These are phyloP conservation scores for Trichomalopsis sarcophagae DNA, from an alignment of 1,140 invertebrate species.

Conservation along the genomic window DNA sequence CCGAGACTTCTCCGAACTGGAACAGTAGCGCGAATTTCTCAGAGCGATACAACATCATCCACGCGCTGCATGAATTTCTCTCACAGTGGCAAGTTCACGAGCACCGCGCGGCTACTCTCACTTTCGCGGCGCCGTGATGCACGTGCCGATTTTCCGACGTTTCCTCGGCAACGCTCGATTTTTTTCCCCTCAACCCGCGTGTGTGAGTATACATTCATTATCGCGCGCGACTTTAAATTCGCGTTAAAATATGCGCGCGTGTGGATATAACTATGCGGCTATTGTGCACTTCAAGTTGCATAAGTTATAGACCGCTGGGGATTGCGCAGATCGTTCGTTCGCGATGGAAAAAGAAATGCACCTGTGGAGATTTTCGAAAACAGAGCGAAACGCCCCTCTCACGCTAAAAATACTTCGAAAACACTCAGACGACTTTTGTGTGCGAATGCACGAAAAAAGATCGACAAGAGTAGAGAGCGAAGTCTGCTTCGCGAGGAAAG, in stretches of 20 bases:
- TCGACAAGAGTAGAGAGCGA: neutral
- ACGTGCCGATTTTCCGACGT: constrained; percentile 48
- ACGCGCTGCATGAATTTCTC: neutral
- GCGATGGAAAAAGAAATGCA: too few species aligned
- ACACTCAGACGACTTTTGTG: neutral
- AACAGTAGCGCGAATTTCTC: too few species aligned
- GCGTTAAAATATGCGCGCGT: too few species aligned
- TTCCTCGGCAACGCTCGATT: constrained; percentile 20
- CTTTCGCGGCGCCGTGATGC: constrained; percentile 50
- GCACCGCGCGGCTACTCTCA: constrained; percentile 55
- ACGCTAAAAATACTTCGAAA: too few species aligned
- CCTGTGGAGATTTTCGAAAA: too few species aligned
- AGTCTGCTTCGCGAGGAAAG: neutral
- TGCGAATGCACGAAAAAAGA: neutral
- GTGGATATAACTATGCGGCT: neutral
- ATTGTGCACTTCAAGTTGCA: constrained; percentile 1
- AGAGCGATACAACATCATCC: neutral
- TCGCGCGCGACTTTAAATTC: neutral
- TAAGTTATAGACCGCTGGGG: neutral
- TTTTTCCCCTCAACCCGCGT: constrained; percentile 52
- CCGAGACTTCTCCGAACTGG: too few species aligned
- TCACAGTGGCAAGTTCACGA: neutral
- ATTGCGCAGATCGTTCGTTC: too few species aligned
- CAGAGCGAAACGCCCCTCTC: too few species aligned
- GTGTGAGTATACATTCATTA: neutral